A percentile compares a stretch with the other conserved stretches of the same genome.
These are phyloP conservation scores for Pelvicachromis taeniatus DNA, from an alignment of 2,113 vertebrate genomes.

Conservation along the genomic window DNA sequence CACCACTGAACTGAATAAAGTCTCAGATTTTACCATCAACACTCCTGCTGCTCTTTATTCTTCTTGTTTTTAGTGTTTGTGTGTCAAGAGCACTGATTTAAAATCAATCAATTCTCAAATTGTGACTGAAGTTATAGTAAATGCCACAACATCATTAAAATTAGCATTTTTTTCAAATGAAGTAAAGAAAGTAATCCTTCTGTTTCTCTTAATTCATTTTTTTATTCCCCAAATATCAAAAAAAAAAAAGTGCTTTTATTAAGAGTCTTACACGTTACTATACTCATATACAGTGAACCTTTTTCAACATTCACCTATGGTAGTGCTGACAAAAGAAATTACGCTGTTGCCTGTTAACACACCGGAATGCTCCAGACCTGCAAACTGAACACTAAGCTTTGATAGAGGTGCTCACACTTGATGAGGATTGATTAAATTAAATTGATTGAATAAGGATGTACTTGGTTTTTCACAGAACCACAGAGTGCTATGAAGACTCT, in stretches of 20 bases:
- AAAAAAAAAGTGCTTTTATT: neutral
- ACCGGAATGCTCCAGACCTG: neutral
- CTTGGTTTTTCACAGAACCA: neutral
- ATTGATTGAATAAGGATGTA: neutral
- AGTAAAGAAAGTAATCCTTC: neutral
- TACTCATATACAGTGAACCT: neutral
- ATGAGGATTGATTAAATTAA: too few species aligned
- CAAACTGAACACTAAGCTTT: neutral
- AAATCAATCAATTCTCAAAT: neutral
- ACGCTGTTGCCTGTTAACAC: neutral
- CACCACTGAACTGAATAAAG: too few species aligned
- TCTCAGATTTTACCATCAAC: too few species aligned
- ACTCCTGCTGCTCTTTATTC: neutral
- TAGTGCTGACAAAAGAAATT: neutral
- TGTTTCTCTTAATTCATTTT: neutral
- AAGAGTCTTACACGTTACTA: neutral
- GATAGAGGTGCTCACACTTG: too few species aligned
- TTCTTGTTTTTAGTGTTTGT: neutral
- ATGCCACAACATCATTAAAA: neutral
- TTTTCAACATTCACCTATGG: neutral
- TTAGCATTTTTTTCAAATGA: neutral
- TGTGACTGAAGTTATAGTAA: neutral
- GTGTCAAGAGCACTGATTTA: neutral
- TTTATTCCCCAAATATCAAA: neutral
- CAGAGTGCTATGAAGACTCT: neutral